Conservation (phyloP, 2,888 invertebrate genomes). For the Dioctria linearis region DNA sequence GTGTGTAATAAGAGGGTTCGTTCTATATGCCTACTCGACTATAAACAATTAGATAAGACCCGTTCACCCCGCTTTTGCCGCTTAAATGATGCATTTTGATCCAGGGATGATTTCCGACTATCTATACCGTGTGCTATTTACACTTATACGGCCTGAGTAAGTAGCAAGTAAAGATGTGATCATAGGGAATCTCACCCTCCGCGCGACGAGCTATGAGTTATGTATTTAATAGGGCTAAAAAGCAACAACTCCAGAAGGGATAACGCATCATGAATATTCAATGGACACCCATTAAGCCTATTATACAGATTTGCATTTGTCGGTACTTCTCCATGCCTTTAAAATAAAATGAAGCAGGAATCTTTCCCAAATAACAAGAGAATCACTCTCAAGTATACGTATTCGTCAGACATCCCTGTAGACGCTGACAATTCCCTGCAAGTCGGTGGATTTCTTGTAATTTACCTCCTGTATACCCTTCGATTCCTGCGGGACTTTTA, state of each 20-base stretch:
- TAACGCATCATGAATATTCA: constrained; percentile 58
- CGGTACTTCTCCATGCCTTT: not conserved
- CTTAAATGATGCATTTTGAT: not conserved
- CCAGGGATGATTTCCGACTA: not conserved
- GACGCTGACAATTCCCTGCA: constrained; percentile 21
- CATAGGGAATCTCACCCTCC: constrained; percentile 19
- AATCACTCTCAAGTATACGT: constrained; percentile 39
- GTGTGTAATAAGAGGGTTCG: constrained; percentile 34
- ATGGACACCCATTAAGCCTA: constrained; percentile 54
- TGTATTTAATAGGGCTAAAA: constrained; percentile 52
- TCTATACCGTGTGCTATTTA: not conserved
- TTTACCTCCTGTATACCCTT: constrained; percentile 15
- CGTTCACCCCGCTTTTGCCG: constrained; percentile 5
- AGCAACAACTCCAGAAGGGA: constrained; percentile 56
- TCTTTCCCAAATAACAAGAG: constrained; percentile 21
- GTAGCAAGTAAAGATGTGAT: constrained; percentile 20
- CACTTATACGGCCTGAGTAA: not conserved
- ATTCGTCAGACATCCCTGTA: constrained; percentile 32
- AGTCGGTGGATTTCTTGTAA: not conserved
- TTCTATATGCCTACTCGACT: constrained; percentile 38
- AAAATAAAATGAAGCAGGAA: not conserved
- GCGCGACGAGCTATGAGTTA: constrained; percentile 16
- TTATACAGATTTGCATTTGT: constrained; percentile 50
- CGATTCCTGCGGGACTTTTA: constrained; percentile 25
- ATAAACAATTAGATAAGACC: constrained; percentile 55